phyloP scores from a whole-genome alignment of 2,113 vertebrate genomes.

The Stegastes partitus region DNA sequence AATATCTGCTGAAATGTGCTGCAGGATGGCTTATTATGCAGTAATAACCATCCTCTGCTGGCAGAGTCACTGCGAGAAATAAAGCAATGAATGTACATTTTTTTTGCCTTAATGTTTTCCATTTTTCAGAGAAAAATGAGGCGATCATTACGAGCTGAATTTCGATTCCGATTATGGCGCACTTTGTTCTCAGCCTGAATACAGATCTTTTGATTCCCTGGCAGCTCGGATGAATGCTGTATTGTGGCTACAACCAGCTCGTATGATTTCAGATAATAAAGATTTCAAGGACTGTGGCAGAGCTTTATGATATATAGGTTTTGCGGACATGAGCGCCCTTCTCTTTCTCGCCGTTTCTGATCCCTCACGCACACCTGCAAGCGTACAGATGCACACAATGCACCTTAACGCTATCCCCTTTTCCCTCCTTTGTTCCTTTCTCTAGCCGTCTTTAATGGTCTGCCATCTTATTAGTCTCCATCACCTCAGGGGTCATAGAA shows the following conservation, averaged over 20 bases:
- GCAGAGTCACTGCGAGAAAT: slow-evolving; percentile 16
- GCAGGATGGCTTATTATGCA: slow-evolving; percentile 49
- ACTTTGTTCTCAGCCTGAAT: slow-evolving; percentile 51
- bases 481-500: slow-evolving; percentile 44
- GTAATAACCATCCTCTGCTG: slow-evolving; percentile 24
- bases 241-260: neutral
- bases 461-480: slow-evolving; percentile 59
- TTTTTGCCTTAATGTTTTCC: slow-evolving; percentile 41
- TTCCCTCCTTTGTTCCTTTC: slow-evolving; percentile 36
- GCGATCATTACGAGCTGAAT: slow-evolving; percentile 30
- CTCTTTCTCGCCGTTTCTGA: neutral
- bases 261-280: slow-evolving; percentile 28
- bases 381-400: neutral
- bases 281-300: slow-evolving; percentile 16
- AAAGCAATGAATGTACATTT: slow-evolving; percentile 37
- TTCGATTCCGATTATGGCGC: slow-evolving; percentile 35
- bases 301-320: neutral
- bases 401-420: slow-evolving; percentile 21
- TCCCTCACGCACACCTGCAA: slow-evolving; percentile 11
- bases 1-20: slow-evolving; percentile 33
- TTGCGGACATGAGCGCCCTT: neutral
- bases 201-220: slow-evolving; percentile 36
- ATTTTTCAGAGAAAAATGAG: slow-evolving; percentile 48
- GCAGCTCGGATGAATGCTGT: slow-evolving; percentile 16
- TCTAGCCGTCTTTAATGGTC: slow-evolving; percentile 46